phyloP scores from a whole-genome alignment of 1,140 invertebrate genomes.

The Drosophila teissieri region DNA sequence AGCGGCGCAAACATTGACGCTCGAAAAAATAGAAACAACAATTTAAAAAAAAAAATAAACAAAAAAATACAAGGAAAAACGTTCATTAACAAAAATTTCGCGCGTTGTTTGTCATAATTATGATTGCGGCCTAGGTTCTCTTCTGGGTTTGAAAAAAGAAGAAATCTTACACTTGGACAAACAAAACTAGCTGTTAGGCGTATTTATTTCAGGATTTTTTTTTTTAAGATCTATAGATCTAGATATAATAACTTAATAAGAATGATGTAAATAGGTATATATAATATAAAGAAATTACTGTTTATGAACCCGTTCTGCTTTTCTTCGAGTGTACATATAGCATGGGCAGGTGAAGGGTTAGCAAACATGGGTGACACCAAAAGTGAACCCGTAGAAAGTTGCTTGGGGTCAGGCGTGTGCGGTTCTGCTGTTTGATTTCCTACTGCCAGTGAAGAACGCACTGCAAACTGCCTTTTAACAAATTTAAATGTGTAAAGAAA shows the following conservation, averaged over 20 bases:
- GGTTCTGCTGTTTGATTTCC: slow-evolving; percentile 15
- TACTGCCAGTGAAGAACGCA: background rate
- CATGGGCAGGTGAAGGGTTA: slow-evolving; percentile 9
- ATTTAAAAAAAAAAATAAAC: slow-evolving; percentile 19
- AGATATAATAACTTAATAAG: too few species aligned
- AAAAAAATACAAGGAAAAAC: slow-evolving; percentile 28
- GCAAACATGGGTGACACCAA: slow-evolving; percentile 19
- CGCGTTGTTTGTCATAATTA: slow-evolving; percentile 53
- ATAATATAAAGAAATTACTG: too few species aligned
- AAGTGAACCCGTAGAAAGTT: slow-evolving; percentile 23
- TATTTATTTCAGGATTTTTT: too few species aligned
- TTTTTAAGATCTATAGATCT: too few species aligned
- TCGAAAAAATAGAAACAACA: background rate
- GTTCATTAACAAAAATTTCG: slow-evolving; percentile 64
- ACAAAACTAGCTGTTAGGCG: background rate
- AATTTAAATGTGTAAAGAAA: background rate
- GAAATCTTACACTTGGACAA: background rate
- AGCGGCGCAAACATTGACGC: slow-evolving; percentile 13
- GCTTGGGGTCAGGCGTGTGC: slow-evolving; percentile 28
- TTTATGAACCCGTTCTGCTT: background rate
- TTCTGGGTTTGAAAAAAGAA: background rate
- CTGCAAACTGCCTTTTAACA: background rate
- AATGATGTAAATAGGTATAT: too few species aligned
- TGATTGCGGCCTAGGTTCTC: slow-evolving; percentile 36
- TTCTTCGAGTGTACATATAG: background rate